Percentiles rank a stretch among this genome's conserved stretches.
These are phyloP conservation scores for Drosophila bipectinata DNA, from an alignment of 1,140 invertebrate genomes.

Conservation along the genomic window DNA sequence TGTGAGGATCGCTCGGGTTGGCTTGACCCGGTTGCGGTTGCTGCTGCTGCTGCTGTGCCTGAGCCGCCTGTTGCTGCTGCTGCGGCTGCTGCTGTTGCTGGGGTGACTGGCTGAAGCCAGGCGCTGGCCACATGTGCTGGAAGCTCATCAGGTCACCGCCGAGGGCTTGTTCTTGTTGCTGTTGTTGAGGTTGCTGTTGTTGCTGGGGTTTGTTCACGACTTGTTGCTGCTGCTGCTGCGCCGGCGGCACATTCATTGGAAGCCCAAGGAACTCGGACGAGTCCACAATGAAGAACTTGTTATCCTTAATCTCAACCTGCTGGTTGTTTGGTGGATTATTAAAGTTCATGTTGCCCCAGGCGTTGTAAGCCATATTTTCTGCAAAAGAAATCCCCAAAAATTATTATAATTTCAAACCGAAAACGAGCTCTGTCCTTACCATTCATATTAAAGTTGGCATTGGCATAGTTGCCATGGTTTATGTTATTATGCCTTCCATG, in stretches of 20 bases:
- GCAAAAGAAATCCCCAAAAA: background rate
- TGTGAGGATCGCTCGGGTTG: slow-evolving; percentile 71
- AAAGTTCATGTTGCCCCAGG: slow-evolving; percentile 74
- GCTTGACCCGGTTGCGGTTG: slow-evolving; percentile 48
- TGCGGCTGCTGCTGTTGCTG: slow-evolving; percentile 51
- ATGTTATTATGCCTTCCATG: slow-evolving; percentile 25
- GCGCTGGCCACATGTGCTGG: slow-evolving; percentile 77
- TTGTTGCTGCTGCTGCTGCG: slow-evolving; percentile 66
- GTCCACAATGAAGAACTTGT: slow-evolving; percentile 81
- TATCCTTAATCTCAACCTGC: slow-evolving; percentile 74
- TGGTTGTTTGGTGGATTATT: slow-evolving; percentile 59
- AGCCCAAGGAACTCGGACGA: slow-evolving; percentile 80
- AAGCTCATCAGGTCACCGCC: slow-evolving; percentile 72
- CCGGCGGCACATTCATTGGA: slow-evolving; percentile 74
- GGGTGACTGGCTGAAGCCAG: slow-evolving; percentile 34
- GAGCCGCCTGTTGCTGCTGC: slow-evolving; percentile 40
- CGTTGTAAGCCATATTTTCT: slow-evolving; percentile 38
- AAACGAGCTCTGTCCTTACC: background rate
- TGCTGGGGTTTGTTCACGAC: slow-evolving; percentile 58
- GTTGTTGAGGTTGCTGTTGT: slow-evolving; percentile 58
- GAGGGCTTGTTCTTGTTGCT: slow-evolving; percentile 63
- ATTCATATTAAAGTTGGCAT: slow-evolving; percentile 4
- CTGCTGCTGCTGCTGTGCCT: slow-evolving; percentile 56
- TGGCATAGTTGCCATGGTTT: slow-evolving; percentile 15
- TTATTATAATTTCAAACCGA: background rate